Evolutionary conservation across 2,888 invertebrate genomes (phyloP), one percentile per base, ranked within the genome.

Genomic region (Drosophila fungiperda): DNA sequence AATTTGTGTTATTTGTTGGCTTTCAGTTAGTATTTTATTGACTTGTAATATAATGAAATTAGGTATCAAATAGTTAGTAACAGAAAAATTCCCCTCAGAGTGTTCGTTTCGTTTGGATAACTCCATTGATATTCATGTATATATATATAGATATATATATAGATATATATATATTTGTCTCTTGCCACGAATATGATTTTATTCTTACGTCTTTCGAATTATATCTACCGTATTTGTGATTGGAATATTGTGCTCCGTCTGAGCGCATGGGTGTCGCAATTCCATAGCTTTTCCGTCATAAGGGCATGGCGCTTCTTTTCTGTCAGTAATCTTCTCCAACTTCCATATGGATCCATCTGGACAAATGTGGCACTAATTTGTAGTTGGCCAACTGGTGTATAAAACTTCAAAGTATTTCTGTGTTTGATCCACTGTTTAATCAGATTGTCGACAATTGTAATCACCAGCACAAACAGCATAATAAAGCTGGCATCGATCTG

Each of bases 291-390:
- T 88, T 97, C 97, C 0, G 96, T 96, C 93, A 95, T 96, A 71
- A 97, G 92, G 0, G 96, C 95, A 82, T 97, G 96, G 76, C 95
- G 94, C 91, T 97, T 97, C 89, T 96, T 96, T 33, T 94, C n/a
- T 71, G 67, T 0, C 33, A 32, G 8, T 57, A 23, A 15, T 9
- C 17, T 3, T 58, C 20, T 7, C 40, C 15, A 4, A 54, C n/a
- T 7, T 58, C 23, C 5, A 4, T 15, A 11, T 33, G 17, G 0
- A 23, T 29, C 36, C 36, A 57, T 29, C 15, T 20, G 4, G n/a
- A n/a, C 12, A 52, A 20, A 6, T 32, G 23, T 32, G 40, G 36
- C 15, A 17, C 15, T 1, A 55, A 49, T 45, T 26, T 32, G 15
- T 26, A 52, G 17, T 52, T n/a, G 36, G 36, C n/a, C 17, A 17